phyloP scores from a whole-genome alignment of 2,113 vertebrate species.

The Arenaria interpres region DNA sequence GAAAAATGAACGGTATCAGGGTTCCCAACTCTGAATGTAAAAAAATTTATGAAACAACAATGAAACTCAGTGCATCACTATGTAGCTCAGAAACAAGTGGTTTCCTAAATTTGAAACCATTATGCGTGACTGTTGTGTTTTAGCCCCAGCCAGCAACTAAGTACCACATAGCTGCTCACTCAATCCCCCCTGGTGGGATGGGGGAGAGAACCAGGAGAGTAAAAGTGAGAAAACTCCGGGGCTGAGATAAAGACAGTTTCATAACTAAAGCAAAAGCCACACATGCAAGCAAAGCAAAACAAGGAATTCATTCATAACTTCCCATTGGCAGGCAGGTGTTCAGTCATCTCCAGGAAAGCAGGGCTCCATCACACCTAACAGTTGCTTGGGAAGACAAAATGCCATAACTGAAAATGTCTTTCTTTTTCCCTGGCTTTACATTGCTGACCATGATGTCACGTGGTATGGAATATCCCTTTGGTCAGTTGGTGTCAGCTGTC shows the following conservation, averaged over 20 bases:
- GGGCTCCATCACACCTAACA: background rate
- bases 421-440: background rate
- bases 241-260: background rate
- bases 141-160: background rate
- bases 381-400: background rate
- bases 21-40: background rate
- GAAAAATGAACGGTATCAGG: background rate
- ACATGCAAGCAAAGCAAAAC: background rate
- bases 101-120: background rate
- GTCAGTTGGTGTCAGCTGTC: background rate
- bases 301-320: background rate
- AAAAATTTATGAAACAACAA: background rate
- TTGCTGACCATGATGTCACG: background rate
- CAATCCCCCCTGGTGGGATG: background rate
- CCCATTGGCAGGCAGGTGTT: background rate
- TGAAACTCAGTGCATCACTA: background rate
- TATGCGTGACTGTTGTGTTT: background rate
- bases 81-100: background rate
- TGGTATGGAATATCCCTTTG: background rate
- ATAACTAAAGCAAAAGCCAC: background rate
- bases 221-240: background rate
- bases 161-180: background rate
- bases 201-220: background rate
- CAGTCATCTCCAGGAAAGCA: background rate
- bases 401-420: background rate